phyloP scores from a whole-genome alignment of 2,888 invertebrate genomes.

The Ormyrus labotus region DNA sequence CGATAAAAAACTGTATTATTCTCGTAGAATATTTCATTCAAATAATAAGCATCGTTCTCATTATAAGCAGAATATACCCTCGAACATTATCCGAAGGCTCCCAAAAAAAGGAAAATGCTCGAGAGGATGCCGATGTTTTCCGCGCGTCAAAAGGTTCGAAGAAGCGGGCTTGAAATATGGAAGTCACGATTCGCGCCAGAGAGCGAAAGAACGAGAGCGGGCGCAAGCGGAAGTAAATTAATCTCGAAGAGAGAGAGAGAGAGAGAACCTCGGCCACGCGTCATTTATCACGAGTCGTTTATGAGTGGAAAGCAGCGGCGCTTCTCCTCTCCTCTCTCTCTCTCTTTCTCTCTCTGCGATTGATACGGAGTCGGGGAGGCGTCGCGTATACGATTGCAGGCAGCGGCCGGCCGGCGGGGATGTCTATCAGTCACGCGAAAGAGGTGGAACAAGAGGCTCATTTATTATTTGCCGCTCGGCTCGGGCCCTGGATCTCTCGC shows the following conservation, averaged over 20 bases:
- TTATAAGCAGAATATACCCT: slow-evolving; percentile 1
- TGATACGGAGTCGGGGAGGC: slow-evolving; percentile 30
- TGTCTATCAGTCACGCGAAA: slow-evolving; percentile 50
- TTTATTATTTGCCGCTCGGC: slow-evolving; percentile 40
- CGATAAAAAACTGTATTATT: too few relatives aligned
- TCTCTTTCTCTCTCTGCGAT: slow-evolving; percentile 10
- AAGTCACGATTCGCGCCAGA: slow-evolving; percentile 44
- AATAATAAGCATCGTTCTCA: slow-evolving; percentile 13
- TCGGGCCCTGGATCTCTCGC: slow-evolving; percentile 14
- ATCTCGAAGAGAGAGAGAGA: slow-evolving; percentile 70
- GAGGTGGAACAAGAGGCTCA: slow-evolving; percentile 44
- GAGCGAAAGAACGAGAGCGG: slow-evolving; percentile 5
- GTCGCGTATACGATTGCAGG: slow-evolving; percentile 27
- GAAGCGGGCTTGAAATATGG: slow-evolving; percentile 38
- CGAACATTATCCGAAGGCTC: background rate
- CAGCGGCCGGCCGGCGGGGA: background rate
- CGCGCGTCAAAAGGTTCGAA: background rate
- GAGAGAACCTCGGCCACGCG: slow-evolving; percentile 58
- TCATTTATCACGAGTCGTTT: slow-evolving; percentile 74
- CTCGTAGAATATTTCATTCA: slow-evolving; percentile 5
- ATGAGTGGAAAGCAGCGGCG: slow-evolving; percentile 56
- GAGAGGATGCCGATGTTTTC: slow-evolving; percentile 13
- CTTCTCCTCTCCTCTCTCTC: background rate
- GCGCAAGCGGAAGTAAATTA: slow-evolving; percentile 67
- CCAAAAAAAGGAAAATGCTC: background rate